Evolutionary conservation across 2,888 invertebrate genomes (phyloP).

Genomic region (Caenorhabditis doughertyi): DNA sequence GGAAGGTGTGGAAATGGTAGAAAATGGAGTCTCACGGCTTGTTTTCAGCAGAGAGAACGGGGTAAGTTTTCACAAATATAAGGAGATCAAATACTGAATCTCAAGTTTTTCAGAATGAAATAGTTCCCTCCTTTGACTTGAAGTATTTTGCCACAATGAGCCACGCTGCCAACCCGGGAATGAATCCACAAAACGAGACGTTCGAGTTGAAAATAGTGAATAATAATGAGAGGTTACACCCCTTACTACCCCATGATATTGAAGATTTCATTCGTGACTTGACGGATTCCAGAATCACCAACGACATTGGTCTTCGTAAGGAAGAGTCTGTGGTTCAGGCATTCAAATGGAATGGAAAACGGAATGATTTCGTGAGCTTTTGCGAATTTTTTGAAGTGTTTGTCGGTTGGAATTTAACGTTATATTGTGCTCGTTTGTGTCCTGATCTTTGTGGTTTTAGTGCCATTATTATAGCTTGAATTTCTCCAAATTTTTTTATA

Average conservation of each 20-base stretch:
- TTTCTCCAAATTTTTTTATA: too few species aligned
- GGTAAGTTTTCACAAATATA: slow-evolving; percentile 13
- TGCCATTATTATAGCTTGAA: too few species aligned
- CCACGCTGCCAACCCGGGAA: slow-evolving; percentile 46
- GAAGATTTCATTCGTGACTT: slow-evolving; percentile 50
- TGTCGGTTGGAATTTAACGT: background rate
- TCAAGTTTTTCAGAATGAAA: slow-evolving; percentile 39
- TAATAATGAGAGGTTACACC: slow-evolving; percentile 47
- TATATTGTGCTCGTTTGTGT: too few species aligned
- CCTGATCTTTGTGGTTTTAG: too few species aligned
- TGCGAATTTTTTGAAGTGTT: background rate
- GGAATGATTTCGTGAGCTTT: slow-evolving; percentile 74
- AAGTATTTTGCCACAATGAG: slow-evolving; percentile 44
- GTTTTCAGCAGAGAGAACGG: slow-evolving; percentile 57
- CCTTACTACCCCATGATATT: slow-evolving; percentile 45
- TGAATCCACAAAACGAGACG: slow-evolving; percentile 61
- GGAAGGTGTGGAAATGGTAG: slow-evolving; percentile 61
- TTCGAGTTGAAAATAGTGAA: slow-evolving; percentile 52
- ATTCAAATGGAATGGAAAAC: slow-evolving; percentile 73
- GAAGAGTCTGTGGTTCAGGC: slow-evolving; percentile 63
- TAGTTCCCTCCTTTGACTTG: slow-evolving; percentile 47
- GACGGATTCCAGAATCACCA: slow-evolving; percentile 52
- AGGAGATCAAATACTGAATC: background rate
- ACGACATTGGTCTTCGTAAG: slow-evolving; percentile 44
- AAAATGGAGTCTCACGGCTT: slow-evolving; percentile 30